A percentile compares a stretch with the other conserved stretches of the same genome.
Evolutionary conservation across 2,113 vertebrate species (phyloP).

Genomic region (Anser cygnoides): DNA sequence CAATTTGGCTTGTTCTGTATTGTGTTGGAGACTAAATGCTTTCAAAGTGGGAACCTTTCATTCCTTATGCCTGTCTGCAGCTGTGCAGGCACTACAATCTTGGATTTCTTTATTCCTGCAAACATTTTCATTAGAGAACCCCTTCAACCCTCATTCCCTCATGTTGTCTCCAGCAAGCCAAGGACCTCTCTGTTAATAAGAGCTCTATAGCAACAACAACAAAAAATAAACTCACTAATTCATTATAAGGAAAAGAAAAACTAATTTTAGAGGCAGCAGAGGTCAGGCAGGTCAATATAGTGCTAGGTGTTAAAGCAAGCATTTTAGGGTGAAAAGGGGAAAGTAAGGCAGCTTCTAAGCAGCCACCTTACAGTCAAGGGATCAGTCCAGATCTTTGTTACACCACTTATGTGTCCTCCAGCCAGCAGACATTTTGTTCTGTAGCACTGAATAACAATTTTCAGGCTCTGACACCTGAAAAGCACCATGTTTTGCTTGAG

Average conservation of each 20-base stretch:
- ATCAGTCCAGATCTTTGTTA: not conserved
- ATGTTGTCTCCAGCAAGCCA: not conserved
- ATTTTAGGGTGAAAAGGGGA: not conserved
- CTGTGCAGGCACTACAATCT: not conserved
- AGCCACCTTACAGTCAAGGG: not conserved
- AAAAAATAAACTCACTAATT: not conserved
- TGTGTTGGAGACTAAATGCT: not conserved
- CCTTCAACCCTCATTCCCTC: not conserved
- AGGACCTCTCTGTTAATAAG: not conserved
- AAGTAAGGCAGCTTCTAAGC: not conserved
- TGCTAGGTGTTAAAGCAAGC: not conserved
- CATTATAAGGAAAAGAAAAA: not conserved
- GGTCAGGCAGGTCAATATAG: not conserved
- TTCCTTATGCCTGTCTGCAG: not conserved
- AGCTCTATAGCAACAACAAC: not conserved
- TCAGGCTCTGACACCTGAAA: not conserved
- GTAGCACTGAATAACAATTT: not conserved
- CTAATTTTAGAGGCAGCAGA: not conserved
- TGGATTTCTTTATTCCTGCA: not conserved
- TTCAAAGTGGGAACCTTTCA: not conserved
- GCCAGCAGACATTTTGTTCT: not conserved
- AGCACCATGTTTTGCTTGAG: not conserved
- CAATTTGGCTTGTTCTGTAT: not conserved
- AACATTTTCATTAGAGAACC: not conserved
- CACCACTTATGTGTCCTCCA: not conserved